phyloP scores from a whole-genome alignment of 2,797 vertebrate species.

The Manis pentadactyla region DNA sequence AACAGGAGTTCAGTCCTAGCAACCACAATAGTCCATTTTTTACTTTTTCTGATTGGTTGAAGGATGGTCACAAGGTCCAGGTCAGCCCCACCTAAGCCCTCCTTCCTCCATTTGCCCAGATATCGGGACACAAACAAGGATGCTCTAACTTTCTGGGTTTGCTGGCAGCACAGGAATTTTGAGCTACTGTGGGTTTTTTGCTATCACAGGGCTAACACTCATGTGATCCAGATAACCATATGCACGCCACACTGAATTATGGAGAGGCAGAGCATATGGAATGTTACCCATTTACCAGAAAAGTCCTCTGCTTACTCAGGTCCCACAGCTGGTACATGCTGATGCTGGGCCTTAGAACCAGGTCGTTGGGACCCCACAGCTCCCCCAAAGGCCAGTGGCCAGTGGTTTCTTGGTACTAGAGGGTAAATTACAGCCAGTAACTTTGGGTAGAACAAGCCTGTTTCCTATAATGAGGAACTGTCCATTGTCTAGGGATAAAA shows the following conservation, averaged over 20 bases:
- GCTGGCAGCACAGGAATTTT: background rate
- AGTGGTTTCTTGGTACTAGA: background rate
- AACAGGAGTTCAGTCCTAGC: background rate
- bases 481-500: background rate
- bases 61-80: too few species aligned
- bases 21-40: background rate
- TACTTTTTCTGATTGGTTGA: background rate
- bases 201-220: background rate
- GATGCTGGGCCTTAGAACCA: background rate
- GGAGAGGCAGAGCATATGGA: background rate
- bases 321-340: background rate
- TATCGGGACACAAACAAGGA: background rate
- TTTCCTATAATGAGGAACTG: background rate
- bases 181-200: background rate
- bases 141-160: background rate
- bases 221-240: background rate
- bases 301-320: too few species aligned
- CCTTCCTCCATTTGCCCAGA: background rate
- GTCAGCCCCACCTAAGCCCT: background rate
- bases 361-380: background rate
- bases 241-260: background rate
- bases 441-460: background rate
- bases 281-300: background rate
- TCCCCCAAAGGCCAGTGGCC: background rate
- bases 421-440: background rate